phyloP scores from a whole-genome alignment of 92 coral and sea anemone genomes.

The Umimayanthus chanpuru region DNA sequence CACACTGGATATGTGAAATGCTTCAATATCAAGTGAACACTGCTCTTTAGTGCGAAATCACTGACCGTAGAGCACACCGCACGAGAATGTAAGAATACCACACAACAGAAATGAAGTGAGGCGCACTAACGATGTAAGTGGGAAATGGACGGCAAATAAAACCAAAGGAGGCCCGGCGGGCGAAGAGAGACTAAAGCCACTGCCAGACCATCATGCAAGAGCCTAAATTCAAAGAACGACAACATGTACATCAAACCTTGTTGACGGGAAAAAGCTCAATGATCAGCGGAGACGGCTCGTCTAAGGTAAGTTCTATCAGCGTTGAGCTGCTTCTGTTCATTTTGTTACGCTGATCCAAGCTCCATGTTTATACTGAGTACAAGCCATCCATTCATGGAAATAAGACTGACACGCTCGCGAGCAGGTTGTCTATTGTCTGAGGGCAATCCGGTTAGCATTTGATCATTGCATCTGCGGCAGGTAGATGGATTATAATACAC shows the following conservation, averaged over 20 bases:
- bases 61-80: background rate
- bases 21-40: background rate
- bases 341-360: background rate
- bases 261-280: slow-evolving; percentile 13
- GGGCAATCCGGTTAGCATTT: background rate
- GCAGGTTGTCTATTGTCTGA: slow-evolving; percentile 36
- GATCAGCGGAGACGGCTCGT: slow-evolving; percentile 9
- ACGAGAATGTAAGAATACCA: background rate
- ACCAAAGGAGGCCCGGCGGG: too few relatives aligned
- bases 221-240: background rate
- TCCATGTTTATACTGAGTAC: background rate
- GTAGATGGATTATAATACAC: background rate
- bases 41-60: background rate
- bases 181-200: background rate
- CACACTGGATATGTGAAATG: too few relatives aligned
- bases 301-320: slow-evolving; percentile 30
- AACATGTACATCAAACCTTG: background rate
- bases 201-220: background rate
- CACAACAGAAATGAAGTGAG: background rate
- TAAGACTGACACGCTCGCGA: slow-evolving; percentile 1
- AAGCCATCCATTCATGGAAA: background rate
- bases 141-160: background rate
- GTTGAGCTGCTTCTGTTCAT: background rate
- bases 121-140: too few relatives aligned
- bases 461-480: background rate